A percentile compares a stretch with the other conserved stretches of the same genome.
phyloP scores from a whole-genome alignment of 2,888 invertebrate species.

The Agonopterix alstromeriana region DNA sequence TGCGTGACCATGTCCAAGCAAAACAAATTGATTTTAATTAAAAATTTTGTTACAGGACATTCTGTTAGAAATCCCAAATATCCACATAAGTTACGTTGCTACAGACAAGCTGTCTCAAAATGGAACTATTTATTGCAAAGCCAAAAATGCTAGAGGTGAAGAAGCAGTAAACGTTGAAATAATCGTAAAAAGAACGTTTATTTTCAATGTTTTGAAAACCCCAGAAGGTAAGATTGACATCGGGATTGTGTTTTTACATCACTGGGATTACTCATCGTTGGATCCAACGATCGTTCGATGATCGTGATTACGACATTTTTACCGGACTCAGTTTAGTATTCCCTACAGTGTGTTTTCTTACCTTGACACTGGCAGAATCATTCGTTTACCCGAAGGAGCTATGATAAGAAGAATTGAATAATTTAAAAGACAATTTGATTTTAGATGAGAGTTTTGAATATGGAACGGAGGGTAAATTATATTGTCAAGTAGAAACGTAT shows the following conservation, averaged over 20 bases:
- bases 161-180: slow-evolving; percentile 25
- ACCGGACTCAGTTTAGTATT: neutral
- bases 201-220: slow-evolving; percentile 39
- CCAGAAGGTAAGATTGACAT: slow-evolving; percentile 36
- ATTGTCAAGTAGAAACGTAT: slow-evolving; percentile 49
- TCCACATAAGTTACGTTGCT: slow-evolving; percentile 41
- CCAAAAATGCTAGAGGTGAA: slow-evolving; percentile 30
- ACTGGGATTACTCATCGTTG: too few relatives aligned
- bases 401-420: too few relatives aligned
- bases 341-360: neutral
- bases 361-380: too few relatives aligned
- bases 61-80: slow-evolving; percentile 40
- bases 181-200: slow-evolving; percentile 39
- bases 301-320: too few relatives aligned
- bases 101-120: slow-evolving; percentile 36
- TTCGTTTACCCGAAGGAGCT: too few relatives aligned
- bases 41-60: slow-evolving; percentile 27
- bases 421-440: slow-evolving; percentile 6
- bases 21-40: too few relatives aligned
- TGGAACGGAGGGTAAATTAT: slow-evolving; percentile 35
- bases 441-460: slow-evolving; percentile 50
- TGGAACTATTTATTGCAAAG: slow-evolving; percentile 40
- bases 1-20: too few relatives aligned
- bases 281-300: too few relatives aligned
- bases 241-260: neutral